Evolutionary conservation across 2,888 invertebrate genomes (phyloP), one percentile per base, ranked within the genome.

Genomic region (Tinea pellionella): DNA sequence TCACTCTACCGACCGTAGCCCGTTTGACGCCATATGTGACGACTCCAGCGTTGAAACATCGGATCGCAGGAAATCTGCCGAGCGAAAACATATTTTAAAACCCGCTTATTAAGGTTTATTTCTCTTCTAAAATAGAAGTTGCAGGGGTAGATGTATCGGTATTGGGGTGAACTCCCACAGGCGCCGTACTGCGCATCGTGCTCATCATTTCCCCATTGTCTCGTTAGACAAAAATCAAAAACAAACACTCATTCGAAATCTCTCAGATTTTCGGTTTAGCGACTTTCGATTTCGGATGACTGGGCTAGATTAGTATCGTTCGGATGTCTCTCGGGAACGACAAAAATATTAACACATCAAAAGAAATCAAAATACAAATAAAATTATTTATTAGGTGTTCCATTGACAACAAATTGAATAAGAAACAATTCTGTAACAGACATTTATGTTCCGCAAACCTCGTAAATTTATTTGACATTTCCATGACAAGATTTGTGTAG

Each of bases 161-260:
- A 72, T 55, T 77, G 74, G 86, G 84, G 86, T 79, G 78, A 80
- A 78, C 71, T 86, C 86, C 86, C 86, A 83, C 68, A 81, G 84
- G 87, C 77, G 73, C 77, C 76, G 80, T 79, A 74, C 75, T 70
- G 77, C 77, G 72, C 80, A 53, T 37, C 74, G 77, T 75, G 81
- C 84, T 87, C 87, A 86, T 86, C 87, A 85, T 86, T 85, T 85
- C 86, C 87, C 87, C 82, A 87, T 87, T 87, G 87, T 86, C 85
- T 86, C 85, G 86, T 86, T 87, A 86, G 80, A 86, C 86, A 85
- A 86, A 87, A 87, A 87, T 86, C 85, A 86, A 86, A 86, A 84
- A 85, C 84, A 87, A 86, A 86, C 86, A 85, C 78, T 78, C 77
- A 65, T 73, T 71, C 72, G 32, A 32, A 57, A 57, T 29, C 30